phyloP scores from a whole-genome alignment of 53 echinoderm and acorn worm genomes.

The Actinopyga echinites region DNA sequence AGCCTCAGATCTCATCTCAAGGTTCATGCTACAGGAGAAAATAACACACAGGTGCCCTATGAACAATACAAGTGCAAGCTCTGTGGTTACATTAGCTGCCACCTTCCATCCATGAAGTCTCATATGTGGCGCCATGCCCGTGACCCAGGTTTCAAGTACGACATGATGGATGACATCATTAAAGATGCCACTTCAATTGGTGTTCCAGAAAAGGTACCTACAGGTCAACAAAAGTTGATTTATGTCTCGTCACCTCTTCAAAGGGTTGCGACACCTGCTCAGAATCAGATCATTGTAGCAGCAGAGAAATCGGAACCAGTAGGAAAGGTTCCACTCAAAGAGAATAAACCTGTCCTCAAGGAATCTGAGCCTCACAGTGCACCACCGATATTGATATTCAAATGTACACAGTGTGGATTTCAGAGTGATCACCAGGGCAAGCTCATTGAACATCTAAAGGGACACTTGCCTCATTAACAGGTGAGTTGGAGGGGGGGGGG shows the following conservation, averaged over 20 bases:
- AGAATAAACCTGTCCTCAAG: not conserved
- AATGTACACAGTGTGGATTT: constrained; percentile 86
- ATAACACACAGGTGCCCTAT: constrained; percentile 31
- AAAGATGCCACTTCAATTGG: constrained; percentile 45
- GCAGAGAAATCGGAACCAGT: not conserved
- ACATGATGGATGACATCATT: constrained; percentile 57
- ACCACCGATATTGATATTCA: constrained; percentile 58
- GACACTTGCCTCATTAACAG: constrained; percentile 35
- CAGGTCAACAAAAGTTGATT: not conserved
- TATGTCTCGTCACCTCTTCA: not conserved
- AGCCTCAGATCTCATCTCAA: constrained; percentile 92
- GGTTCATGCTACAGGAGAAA: constrained; percentile 51
- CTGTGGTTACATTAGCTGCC: constrained; percentile 86
- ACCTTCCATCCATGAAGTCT: constrained; percentile 91
- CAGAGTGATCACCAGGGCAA: constrained; percentile 62
- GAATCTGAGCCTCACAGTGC: not conserved
- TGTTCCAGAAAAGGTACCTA: not conserved
- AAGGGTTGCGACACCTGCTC: not conserved
- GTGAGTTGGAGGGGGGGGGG: no score
- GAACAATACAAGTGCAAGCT: constrained; percentile 88
- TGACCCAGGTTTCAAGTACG: constrained; percentile 86
- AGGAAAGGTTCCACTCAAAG: not conserved
- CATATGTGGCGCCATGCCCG: constrained; percentile 98
- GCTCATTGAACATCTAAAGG: constrained; percentile 75
- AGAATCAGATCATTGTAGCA: not conserved